A percentile compares a stretch with the other conserved stretches of the same genome.
Conservation (phyloP, 2,113 vertebrate genomes). For the Cacatua alba region DNA sequence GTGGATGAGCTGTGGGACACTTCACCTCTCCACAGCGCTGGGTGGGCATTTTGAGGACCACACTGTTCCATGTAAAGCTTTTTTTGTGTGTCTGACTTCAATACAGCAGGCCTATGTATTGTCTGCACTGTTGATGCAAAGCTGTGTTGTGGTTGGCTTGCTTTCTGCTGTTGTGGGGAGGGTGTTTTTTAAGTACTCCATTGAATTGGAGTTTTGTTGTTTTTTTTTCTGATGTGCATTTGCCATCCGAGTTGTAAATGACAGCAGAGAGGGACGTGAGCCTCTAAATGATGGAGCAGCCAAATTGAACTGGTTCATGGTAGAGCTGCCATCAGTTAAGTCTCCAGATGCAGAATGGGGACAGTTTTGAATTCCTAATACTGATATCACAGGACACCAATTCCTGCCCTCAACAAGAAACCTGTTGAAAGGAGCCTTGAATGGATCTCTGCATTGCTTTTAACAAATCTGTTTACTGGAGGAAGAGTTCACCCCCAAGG, state of each 20-base stretch:
- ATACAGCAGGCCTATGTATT: background rate
- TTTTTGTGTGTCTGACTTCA: background rate
- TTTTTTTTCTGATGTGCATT: background rate
- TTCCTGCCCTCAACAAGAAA: background rate
- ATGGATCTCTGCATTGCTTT: background rate
- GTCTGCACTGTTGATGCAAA: background rate
- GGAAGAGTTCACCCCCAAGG: background rate
- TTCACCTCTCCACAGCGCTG: background rate
- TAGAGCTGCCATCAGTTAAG: background rate
- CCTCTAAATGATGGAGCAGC: background rate
- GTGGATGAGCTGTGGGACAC: background rate
- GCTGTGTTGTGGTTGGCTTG: background rate
- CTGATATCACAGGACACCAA: background rate
- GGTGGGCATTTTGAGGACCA: background rate
- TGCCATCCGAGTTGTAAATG: background rate
- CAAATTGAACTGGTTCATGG: background rate
- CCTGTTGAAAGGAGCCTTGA: background rate
- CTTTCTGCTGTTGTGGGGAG: background rate
- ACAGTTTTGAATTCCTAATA: background rate
- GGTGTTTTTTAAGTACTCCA: background rate
- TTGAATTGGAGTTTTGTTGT: background rate
- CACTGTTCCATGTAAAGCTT: background rate
- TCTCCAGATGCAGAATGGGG: background rate
- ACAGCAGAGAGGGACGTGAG: background rate
- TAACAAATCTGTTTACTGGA: background rate